These are phyloP conservation scores for Grallaria varia DNA, from an alignment of 2,113 vertebrate genomes.

Conservation along the genomic window DNA sequence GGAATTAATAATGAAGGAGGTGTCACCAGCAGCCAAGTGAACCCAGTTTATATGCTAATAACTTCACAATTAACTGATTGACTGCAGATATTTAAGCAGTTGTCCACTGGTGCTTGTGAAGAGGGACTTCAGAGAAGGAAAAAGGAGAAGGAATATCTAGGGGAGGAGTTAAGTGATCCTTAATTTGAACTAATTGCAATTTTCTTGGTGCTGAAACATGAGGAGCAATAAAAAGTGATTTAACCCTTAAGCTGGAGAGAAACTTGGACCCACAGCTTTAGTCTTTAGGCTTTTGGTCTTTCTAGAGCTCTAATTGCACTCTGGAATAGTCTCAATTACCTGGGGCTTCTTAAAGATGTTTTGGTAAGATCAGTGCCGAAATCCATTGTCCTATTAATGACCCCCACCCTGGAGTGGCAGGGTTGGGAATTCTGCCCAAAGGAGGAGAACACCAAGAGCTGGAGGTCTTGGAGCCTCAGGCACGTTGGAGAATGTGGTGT, in stretches of 20 bases:
- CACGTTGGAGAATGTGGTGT: fast-evolving
- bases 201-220: neutral
- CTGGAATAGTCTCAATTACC: neutral
- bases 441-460: neutral
- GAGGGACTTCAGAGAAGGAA: neutral
- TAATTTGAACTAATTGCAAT: neutral
- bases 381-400: neutral
- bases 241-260: neutral
- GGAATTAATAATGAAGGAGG: neutral
- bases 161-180: neutral
- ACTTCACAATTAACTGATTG: neutral
- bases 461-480: neutral
- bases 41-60: neutral
- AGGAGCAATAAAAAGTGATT: neutral
- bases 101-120: neutral
- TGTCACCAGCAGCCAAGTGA: neutral
- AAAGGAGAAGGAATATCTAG: neutral
- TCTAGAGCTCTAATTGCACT: neutral
- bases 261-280: neutral
- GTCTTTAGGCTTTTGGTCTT: neutral
- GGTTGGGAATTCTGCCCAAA: neutral
- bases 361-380: neutral
- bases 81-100: neutral
- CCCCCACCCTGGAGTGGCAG: neutral
- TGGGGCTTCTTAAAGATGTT: neutral